These are phyloP conservation scores for Rhopalosiphum nymphaeae DNA, from an alignment of 2,888 invertebrate genomes.

Conservation along the genomic window DNA sequence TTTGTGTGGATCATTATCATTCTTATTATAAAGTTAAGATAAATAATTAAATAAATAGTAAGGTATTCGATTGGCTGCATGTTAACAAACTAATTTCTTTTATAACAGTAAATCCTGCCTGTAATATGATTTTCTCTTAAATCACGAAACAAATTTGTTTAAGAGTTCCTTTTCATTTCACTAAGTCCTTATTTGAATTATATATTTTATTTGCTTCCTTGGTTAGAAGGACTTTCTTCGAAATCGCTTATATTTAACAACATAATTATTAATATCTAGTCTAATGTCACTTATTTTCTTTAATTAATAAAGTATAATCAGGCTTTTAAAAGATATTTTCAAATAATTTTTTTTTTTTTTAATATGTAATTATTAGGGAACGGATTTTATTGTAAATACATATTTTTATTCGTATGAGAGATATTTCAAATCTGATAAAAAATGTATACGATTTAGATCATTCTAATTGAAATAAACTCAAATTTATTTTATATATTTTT, in stretches of 20 bases:
- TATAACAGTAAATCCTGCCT: neutral
- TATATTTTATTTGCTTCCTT: neutral
- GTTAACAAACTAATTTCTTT: too few relatives aligned
- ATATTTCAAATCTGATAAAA: too few relatives aligned
- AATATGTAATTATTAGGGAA: too few relatives aligned
- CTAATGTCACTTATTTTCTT: neutral
- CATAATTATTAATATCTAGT: neutral
- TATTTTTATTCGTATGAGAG: too few relatives aligned
- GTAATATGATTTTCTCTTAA: neutral
- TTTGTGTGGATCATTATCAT: neutral
- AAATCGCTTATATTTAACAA: neutral
- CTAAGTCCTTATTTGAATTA: neutral
- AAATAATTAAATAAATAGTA: neutral
- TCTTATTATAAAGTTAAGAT: neutral
- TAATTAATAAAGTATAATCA: too few relatives aligned
- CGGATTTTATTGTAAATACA: too few relatives aligned
- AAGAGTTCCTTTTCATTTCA: neutral
- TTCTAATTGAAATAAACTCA: too few relatives aligned
- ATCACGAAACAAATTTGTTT: neutral
- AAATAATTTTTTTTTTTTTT: too few relatives aligned
- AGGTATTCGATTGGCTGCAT: too few relatives aligned
- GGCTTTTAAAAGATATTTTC: too few relatives aligned
- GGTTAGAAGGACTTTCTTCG: neutral
- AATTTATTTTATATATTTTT: too few relatives aligned
- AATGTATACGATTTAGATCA: too few relatives aligned